These are phyloP conservation scores for Cylindroiulus punctatus DNA, from an alignment of 2,888 invertebrate species.

Conservation along the genomic window DNA sequence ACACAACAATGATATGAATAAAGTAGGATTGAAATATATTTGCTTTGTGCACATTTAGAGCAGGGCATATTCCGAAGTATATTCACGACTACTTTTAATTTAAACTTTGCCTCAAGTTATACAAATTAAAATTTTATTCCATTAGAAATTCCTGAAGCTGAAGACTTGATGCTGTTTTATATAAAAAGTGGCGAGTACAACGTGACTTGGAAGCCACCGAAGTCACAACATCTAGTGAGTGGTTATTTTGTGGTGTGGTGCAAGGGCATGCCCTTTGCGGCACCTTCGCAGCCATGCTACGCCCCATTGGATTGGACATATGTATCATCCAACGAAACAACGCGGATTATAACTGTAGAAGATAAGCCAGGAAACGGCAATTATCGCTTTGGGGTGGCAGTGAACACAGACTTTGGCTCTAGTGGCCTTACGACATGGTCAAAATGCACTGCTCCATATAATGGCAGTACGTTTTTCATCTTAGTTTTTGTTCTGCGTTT, in stretches of 20 bases:
- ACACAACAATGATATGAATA: too few species aligned
- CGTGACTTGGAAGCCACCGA: constrained; percentile 12
- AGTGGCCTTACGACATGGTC: neutral
- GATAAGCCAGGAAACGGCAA: neutral
- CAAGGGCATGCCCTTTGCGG: neutral
- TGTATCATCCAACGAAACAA: neutral
- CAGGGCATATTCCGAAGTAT: too few species aligned
- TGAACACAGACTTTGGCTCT: neutral
- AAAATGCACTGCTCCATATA: neutral
- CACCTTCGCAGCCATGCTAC: neutral
- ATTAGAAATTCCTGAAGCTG: neutral
- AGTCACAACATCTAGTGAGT: neutral
- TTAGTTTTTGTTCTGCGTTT: neutral
- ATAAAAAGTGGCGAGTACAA: neutral
- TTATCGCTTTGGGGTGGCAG: constrained; percentile 2
- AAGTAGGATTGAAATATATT: too few species aligned
- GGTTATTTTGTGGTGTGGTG: neutral
- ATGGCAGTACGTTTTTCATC: neutral
- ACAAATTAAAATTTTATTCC: too few species aligned
- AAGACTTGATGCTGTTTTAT: neutral
- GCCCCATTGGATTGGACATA: neutral
- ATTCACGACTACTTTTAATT: neutral
- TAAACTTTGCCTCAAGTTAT: neutral
- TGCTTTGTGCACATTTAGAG: too few species aligned
- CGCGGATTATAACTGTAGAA: neutral